Conservation (phyloP, 2,888 invertebrate species). For the Urechis unicinctus region DNA sequence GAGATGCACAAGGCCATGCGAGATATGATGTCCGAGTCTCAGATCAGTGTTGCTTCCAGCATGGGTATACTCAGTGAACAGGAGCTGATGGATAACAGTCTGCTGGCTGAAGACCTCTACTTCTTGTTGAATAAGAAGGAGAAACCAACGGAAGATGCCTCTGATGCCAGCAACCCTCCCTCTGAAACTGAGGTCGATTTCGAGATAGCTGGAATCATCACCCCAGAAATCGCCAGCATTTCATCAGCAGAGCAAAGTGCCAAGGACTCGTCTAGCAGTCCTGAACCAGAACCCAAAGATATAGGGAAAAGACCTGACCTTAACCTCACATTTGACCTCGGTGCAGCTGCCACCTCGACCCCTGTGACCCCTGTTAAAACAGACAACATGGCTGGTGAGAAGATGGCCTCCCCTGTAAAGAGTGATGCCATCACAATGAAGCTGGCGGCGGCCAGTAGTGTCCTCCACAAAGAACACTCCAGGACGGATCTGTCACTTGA, state of each 20-base stretch:
- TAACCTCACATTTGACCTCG: neutral
- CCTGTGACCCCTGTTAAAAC: neutral
- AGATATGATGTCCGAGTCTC: conserved; percentile 2
- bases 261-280: conserved; percentile 7
- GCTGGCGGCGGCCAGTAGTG: neutral
- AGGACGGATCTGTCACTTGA: too few species aligned
- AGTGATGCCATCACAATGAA: neutral
- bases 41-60: conserved; percentile 12
- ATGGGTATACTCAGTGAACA: conserved; percentile 13
- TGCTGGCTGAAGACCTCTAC: conserved; percentile 3
- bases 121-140: neutral
- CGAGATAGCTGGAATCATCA: conserved; percentile 21
- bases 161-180: too few species aligned
- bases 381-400: conserved; percentile 5
- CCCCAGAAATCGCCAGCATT: conserved; percentile 18
- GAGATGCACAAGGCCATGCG: conserved; percentile 4
- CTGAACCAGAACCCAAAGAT: conserved; percentile 6
- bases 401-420: conserved; percentile 6
- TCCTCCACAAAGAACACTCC: neutral
- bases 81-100: conserved; percentile 7
- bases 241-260: conserved; percentile 9
- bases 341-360: neutral
- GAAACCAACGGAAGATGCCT: neutral
- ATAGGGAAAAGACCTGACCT: neutral
- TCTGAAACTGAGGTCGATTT: conserved; percentile 16